phyloP scores from a whole-genome alignment of 2,888 invertebrate species.

The Poecilus cupreus region DNA sequence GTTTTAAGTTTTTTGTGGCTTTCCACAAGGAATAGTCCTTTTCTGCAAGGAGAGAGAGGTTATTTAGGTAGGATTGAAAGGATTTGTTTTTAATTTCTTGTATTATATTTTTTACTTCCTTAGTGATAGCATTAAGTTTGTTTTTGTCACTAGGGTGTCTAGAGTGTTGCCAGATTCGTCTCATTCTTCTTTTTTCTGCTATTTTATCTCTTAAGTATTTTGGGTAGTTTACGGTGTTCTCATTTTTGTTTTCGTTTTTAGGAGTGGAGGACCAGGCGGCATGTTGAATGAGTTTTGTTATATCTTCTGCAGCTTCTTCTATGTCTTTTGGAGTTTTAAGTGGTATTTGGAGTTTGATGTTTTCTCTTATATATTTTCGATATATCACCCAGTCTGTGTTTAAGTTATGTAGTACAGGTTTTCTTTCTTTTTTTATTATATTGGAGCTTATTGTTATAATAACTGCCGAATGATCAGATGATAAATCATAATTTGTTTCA shows the following conservation, averaged over 20 bases:
- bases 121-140: too few species aligned
- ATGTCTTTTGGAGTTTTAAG: constrained; percentile 61
- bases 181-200: constrained; percentile 44
- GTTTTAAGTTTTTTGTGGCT: too few species aligned
- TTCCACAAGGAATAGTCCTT: constrained; percentile 56
- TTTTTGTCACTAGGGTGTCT: constrained; percentile 56
- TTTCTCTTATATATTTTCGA: constrained; percentile 47
- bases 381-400: constrained; percentile 57
- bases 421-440: constrained; percentile 58
- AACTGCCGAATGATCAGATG: constrained; percentile 63
- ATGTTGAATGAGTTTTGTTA: constrained; percentile 59
- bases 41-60: constrained; percentile 19
- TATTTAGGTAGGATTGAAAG: too few species aligned
- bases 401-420: constrained; percentile 57
- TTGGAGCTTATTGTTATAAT: constrained; percentile 60
- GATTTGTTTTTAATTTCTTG: constrained; percentile 11
- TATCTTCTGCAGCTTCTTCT: constrained; percentile 59
- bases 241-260: neutral
- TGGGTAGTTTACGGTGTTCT: constrained; percentile 53
- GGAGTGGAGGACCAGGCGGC: constrained; percentile 56
- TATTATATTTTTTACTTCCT: too few species aligned
- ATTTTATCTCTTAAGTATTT: constrained; percentile 56
- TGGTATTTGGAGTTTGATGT: constrained; percentile 50
- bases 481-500: constrained; percentile 61
- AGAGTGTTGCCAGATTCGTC: constrained; percentile 61